Conservation (phyloP, 2,113 vertebrate genomes). For the Erythrocercus mccallii region DNA sequence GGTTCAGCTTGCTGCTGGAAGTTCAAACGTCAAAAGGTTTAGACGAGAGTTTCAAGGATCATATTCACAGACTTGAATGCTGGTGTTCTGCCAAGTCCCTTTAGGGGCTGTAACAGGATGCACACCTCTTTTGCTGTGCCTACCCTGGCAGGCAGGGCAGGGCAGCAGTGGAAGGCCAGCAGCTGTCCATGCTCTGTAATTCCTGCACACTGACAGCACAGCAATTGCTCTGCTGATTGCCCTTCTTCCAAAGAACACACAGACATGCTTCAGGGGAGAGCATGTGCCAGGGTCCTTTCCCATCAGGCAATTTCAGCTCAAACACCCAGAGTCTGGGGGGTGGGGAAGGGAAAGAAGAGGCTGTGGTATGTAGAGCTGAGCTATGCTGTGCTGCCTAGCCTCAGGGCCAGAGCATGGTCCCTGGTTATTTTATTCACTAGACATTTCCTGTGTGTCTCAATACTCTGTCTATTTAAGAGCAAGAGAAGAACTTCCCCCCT, state of each 20-base stretch:
- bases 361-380: neutral
- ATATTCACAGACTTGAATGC: neutral
- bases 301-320: slow-evolving; percentile 6
- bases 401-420: neutral
- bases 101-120: neutral
- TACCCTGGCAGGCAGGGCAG: neutral
- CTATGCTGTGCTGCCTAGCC: slow-evolving; percentile 10
- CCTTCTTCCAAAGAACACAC: neutral
- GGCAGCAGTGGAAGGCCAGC: neutral
- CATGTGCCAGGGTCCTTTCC: neutral
- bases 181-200: neutral
- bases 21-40: neutral
- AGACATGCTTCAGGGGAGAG: neutral
- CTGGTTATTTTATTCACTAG: slow-evolving; percentile 35
- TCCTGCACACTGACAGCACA: neutral
- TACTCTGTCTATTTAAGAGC: neutral
- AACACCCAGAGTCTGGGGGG: neutral
- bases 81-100: neutral
- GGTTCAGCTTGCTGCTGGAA: neutral
- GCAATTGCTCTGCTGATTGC: neutral
- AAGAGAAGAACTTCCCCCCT: neutral
- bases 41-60: neutral
- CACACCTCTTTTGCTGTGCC: neutral
- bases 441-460: slow-evolving; percentile 48
- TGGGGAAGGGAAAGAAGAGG: slow-evolving; percentile 1